These are phyloP conservation scores for Fragum fragum DNA, from an alignment of 2,888 invertebrate species.

Conservation along the genomic window DNA sequence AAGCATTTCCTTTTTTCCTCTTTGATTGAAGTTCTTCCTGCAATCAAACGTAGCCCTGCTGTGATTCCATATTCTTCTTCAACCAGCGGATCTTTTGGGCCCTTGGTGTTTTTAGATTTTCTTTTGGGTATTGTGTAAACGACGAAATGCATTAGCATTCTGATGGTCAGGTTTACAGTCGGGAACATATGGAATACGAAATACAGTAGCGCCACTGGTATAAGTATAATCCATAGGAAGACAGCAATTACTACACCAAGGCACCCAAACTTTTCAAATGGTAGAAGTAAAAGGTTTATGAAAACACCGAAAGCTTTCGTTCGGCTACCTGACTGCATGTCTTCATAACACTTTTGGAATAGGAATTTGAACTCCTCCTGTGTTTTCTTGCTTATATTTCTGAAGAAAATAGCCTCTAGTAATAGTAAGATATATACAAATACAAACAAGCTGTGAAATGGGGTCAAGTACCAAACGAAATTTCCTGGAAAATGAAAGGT, in stretches of 20 bases:
- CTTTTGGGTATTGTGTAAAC: not conserved
- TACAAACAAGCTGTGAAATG: conserved; percentile 80
- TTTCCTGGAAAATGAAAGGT: conserved; percentile 74
- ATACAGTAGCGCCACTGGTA: not conserved
- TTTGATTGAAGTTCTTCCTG: too few species aligned
- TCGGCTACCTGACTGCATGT: not conserved
- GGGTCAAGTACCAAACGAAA: conserved; percentile 79
- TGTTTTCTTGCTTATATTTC: conserved; percentile 20
- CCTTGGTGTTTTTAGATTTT: too few species aligned
- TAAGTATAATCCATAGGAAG: not conserved
- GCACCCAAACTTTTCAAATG: not conserved
- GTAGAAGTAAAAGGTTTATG: not conserved
- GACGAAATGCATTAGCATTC: conserved; percentile 4
- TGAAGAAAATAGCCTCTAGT: conserved; percentile 62
- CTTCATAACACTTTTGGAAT: conserved; percentile 1
- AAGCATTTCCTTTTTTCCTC: too few species aligned
- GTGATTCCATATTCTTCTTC: too few species aligned
- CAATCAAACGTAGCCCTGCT: too few species aligned
- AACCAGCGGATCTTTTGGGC: too few species aligned
- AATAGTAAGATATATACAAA: conserved; percentile 79
- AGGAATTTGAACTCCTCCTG: not conserved
- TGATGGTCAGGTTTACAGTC: conserved; percentile 1
- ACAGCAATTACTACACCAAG: not conserved
- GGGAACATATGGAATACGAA: conserved; percentile 19
- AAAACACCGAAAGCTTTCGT: conserved; percentile 5